Percentiles rank a stretch among this genome's conserved stretches.
Conservation (phyloP, 2,888 invertebrate species). For the Ischnura elegans region DNA sequence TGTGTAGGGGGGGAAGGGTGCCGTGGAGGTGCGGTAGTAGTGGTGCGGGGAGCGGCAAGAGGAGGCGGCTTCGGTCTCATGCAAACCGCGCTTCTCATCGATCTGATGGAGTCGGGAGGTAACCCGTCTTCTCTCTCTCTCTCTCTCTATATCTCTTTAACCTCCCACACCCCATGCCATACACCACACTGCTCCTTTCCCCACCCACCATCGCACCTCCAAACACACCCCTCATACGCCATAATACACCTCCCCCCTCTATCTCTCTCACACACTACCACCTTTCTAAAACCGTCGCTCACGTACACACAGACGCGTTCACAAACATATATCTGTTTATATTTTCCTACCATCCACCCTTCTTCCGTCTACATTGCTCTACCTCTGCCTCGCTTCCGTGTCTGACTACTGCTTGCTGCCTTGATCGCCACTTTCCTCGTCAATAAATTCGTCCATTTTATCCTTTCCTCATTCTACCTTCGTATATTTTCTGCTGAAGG, state of each 20-base stretch:
- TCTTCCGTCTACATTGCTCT: neutral
- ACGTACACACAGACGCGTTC: neutral
- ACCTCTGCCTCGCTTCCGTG: neutral
- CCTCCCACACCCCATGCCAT: neutral
- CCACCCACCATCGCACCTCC: neutral
- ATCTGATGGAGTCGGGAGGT: slow-evolving; percentile 55
- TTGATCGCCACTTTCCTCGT: neutral
- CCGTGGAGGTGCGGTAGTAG: neutral
- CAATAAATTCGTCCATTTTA: neutral
- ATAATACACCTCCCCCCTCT: neutral
- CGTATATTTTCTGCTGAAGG: no score
- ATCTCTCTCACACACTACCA: neutral
- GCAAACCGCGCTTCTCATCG: slow-evolving; percentile 66
- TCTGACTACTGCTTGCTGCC: neutral
- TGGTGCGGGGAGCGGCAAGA: neutral
- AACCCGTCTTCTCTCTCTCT: slow-evolving; percentile 8
- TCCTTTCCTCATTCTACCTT: no score
- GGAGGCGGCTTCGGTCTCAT: slow-evolving; percentile 44
- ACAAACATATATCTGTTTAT: slow-evolving; percentile 31
- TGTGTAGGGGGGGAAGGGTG: neutral
- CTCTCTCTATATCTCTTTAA: neutral
- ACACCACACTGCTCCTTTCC: no score
- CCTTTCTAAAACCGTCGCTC: neutral
- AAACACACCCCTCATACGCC: no score
- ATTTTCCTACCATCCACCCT: neutral